These are phyloP conservation scores for Trissoscelio sp. DNA, from an alignment of 2,888 invertebrate species.

Conservation along the genomic window DNA sequence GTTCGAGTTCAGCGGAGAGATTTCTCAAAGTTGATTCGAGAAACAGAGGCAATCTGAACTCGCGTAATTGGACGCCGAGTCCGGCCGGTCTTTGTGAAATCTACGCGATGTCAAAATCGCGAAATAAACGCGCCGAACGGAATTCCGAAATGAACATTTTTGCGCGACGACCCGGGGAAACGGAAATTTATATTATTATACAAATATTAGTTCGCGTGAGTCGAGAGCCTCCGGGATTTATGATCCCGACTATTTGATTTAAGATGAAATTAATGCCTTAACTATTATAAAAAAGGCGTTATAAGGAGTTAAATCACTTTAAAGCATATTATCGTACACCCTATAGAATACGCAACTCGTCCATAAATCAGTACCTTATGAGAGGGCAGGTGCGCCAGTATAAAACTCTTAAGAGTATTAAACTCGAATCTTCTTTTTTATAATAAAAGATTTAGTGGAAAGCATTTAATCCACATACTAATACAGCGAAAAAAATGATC, in stretches of 20 bases:
- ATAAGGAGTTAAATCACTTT: constrained; percentile 64
- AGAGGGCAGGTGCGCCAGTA: constrained; percentile 62
- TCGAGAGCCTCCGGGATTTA: constrained; percentile 55
- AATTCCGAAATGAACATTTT: constrained; percentile 56
- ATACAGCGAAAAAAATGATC: constrained; percentile 52
- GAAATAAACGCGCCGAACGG: constrained; percentile 51
- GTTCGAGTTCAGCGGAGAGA: constrained; percentile 68
- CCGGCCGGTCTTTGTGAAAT: constrained; percentile 69
- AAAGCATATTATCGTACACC: constrained; percentile 62
- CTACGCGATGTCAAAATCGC: constrained; percentile 58
- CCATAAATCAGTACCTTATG: constrained; percentile 66
- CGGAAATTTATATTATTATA: constrained; percentile 56
- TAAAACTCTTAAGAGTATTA: constrained; percentile 69
- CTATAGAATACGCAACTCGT: constrained; percentile 63
- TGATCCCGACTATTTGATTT: constrained; percentile 64
- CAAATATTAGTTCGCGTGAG: constrained; percentile 57
- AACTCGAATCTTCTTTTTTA: constrained; percentile 65
- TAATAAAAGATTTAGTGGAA: constrained; percentile 62
- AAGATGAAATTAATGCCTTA: constrained; percentile 61
- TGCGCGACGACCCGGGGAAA: constrained; percentile 16
- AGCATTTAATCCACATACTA: constrained; percentile 60
- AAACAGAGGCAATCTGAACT: constrained; percentile 75
- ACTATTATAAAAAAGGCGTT: constrained; percentile 62
- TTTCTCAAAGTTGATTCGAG: constrained; percentile 72
- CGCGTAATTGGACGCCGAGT: constrained; percentile 77